Conservation (phyloP, 2,113 vertebrate genomes). For the Nannospalax galili region DNA sequence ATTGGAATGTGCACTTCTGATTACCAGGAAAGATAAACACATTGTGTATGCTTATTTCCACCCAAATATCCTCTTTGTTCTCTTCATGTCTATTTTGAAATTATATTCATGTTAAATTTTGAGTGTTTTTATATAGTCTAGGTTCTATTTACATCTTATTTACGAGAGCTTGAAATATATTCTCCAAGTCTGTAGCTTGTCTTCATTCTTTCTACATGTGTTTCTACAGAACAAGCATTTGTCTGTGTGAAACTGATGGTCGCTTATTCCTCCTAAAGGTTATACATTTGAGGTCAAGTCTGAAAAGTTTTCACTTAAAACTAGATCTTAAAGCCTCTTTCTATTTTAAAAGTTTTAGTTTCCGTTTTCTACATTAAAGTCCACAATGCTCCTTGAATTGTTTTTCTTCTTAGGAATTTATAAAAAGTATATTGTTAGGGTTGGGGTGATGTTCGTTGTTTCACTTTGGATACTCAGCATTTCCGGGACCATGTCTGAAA, state of each 20-base stretch:
- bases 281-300: background rate
- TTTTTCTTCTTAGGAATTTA: background rate
- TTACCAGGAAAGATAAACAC: background rate
- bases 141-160: background rate
- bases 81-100: background rate
- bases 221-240: background rate
- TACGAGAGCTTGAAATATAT: background rate
- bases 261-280: background rate
- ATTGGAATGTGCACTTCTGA: background rate
- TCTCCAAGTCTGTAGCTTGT: background rate
- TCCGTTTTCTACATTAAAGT: background rate
- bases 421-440: background rate
- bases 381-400: background rate
- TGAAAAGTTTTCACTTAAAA: background rate
- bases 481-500: background rate
- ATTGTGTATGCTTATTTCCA: background rate
- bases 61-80: background rate
- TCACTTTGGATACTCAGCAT: background rate
- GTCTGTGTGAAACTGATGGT: background rate
- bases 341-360: background rate
- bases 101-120: background rate
- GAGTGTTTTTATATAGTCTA: background rate
- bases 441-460: background rate
- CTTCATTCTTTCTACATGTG: background rate
- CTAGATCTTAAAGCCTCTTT: background rate